Evolutionary conservation across 1,140 invertebrate species (phyloP), one percentile per base, ranked within the genome.

Genomic region (Panulirus ornatus): DNA sequence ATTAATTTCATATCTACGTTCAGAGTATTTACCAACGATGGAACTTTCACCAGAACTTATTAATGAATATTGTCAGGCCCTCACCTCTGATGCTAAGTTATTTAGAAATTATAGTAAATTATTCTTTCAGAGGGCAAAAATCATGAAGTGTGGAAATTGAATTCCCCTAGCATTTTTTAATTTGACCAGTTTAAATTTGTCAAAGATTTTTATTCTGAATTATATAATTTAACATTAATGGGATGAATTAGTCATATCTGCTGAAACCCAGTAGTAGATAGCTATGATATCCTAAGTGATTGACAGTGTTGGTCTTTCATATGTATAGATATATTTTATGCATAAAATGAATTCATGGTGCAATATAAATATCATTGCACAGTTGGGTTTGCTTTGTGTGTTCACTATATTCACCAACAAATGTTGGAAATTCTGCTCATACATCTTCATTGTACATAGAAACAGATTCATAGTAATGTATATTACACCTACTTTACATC

Each of bases 41-140:
- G 92, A 94, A 66, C 47, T 95, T 9, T 92, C 93, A 19, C 92
- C 93, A 66, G 87, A 94, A 71, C 93, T 94, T 30, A 94, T 93
- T 78, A 93, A 94, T 87, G 94, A 95, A 92, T 95, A 94, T 92
- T 95, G 94, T 92, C 93, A 94, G 89, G 94, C 94, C 42, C 93
- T 95, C 44, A 94, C 93, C 76, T 92, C 94, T 54, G 94, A 95
- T 88, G 92, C 91, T 14, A 95, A 95, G 93, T 89, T 93, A 75
- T 95, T 95, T 92, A 95, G 94, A 92, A 93, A 93, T 87, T 95
- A 94, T 93, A 92, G 94, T 75, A 95, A 95, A 93, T 94, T 95
- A 27, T 92, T 92, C 66, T 92, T 92, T 70, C 92, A 92, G 83
- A 76, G 92, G 71, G 92, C 90, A 16, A 92, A n/a, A 92, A 58